These are phyloP conservation scores for Lucifuga dentata DNA, from an alignment of 2,113 vertebrate species.

Conservation along the genomic window DNA sequence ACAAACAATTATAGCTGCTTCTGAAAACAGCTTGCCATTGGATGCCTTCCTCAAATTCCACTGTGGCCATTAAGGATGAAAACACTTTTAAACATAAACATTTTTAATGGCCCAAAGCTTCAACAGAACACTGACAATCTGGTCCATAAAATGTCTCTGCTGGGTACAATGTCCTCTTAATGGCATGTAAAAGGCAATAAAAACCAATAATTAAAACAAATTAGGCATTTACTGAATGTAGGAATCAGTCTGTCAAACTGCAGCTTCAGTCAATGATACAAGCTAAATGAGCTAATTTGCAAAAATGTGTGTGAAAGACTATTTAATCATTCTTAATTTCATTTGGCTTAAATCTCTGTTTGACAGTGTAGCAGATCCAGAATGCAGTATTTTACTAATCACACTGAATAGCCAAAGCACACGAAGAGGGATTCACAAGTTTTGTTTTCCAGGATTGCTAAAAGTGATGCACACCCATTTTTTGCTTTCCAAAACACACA, in stretches of 20 bases:
- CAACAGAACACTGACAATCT: slow-evolving; percentile 29
- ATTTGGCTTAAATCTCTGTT: neutral
- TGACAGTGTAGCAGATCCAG: neutral
- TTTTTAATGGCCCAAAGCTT: slow-evolving; percentile 46
- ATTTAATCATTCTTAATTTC: slow-evolving; percentile 7
- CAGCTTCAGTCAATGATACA: neutral
- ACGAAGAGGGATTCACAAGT: neutral
- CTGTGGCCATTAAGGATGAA: neutral
- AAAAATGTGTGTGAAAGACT: slow-evolving; percentile 13
- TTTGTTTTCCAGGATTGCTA: slow-evolving; percentile 30
- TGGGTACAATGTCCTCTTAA: slow-evolving; percentile 23
- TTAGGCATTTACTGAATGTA: slow-evolving; percentile 21
- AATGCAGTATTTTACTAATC: neutral
- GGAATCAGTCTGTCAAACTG: slow-evolving; percentile 20
- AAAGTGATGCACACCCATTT: slow-evolving; percentile 13
- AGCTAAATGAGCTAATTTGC: slow-evolving; percentile 19
- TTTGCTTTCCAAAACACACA: slow-evolving; percentile 59
- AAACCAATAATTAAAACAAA: slow-evolving; percentile 44
- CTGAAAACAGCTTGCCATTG: neutral
- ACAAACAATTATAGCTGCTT: neutral
- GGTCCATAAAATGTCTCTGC: slow-evolving; percentile 15
- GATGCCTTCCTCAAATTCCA: neutral
- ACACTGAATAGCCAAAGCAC: neutral
- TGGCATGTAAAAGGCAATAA: slow-evolving; percentile 18
- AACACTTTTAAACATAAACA: slow-evolving; percentile 15